Evolutionary conservation across 1,140 invertebrate genomes (phyloP), one percentile per base, ranked within the genome.

Genomic region (Rhagoletis pomonella): DNA sequence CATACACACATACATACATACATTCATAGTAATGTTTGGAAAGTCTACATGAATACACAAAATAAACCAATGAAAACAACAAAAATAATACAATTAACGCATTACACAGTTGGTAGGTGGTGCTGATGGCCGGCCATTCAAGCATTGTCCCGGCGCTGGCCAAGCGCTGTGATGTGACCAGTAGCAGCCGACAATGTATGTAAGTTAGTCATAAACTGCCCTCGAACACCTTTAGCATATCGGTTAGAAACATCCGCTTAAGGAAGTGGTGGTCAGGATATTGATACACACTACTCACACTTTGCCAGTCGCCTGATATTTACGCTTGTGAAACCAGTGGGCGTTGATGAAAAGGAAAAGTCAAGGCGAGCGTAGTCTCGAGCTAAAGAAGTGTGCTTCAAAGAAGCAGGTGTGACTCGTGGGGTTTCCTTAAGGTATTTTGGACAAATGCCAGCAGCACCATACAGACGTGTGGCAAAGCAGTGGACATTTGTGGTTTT

Each of bases 61-160:
- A 5, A 77, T n/a, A 55, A n/a, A 17, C 29, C 29, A 29, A 55
- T 55, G n/a, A 17, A 58, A 47, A 14, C 47, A 55, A 81, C 47
- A 58, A 81, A 55, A 81, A 81, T n/a, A 81, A 81, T 81, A 81
- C 44, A 55, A 81, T 81, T 81, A 81, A 81, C 47, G 47, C 73
- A 81, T 81, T 81, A 81, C 73, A 81, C 29, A 81, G 47, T 81
- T 81, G 9, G 73, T 81, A 81, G 73, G 73, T 55, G 73, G 73
- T 58, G 73, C 73, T 55, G 73, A 81, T 81, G 47, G 47, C 29
- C 29, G 29, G 29, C 73, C 17, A 81, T 81, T 50, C 73, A 6
- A 19, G 10, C 69, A 55, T 44, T 73, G 12, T 47, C 10, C 47
- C 55, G 67, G 39, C 44, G 39, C 42, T 47, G 12, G 3, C 47